Conservation (phyloP, 35 echinoderm and acorn worm genomes). For the Nesometra sesokonis region DNA sequence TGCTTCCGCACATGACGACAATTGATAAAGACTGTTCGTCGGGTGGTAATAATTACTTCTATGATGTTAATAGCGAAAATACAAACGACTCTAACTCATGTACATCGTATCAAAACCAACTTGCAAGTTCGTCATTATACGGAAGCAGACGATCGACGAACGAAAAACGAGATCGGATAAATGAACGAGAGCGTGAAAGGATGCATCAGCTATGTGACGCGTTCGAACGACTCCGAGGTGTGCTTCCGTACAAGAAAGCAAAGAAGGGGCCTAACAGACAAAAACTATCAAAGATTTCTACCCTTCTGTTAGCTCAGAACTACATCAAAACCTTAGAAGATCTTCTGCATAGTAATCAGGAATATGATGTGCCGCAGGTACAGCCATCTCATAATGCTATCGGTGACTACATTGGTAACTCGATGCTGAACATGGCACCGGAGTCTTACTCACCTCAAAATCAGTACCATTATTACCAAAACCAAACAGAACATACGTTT, state of each 20-base stretch:
- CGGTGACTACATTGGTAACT: background rate
- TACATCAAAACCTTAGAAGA: slow-evolving; percentile 84
- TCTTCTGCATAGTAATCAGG: slow-evolving; percentile 42
- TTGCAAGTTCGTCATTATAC: slow-evolving; percentile 6
- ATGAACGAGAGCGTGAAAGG: slow-evolving; percentile 75
- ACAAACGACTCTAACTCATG: background rate
- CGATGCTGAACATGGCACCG: background rate
- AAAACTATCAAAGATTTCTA: slow-evolving; percentile 86
- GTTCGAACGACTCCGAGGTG: slow-evolving; percentile 63
- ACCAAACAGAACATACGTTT: background rate
- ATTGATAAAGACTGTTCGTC: background rate
- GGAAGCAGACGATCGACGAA: slow-evolving; percentile 46
- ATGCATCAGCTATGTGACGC: slow-evolving; percentile 95
- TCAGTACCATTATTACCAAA: background rate
- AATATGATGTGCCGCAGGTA: background rate
- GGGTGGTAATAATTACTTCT: background rate
- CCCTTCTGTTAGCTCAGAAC: slow-evolving; percentile 68
- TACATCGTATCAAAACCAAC: background rate
- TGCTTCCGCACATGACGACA: background rate
- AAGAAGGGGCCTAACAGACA: slow-evolving; percentile 52
- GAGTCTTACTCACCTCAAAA: background rate
- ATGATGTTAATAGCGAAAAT: background rate
- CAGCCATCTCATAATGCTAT: background rate
- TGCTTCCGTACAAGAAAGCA: slow-evolving; percentile 52
- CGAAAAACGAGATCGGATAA: slow-evolving; percentile 73